phyloP scores from a whole-genome alignment of 1,140 invertebrate species.

The Sinella curviseta region DNA sequence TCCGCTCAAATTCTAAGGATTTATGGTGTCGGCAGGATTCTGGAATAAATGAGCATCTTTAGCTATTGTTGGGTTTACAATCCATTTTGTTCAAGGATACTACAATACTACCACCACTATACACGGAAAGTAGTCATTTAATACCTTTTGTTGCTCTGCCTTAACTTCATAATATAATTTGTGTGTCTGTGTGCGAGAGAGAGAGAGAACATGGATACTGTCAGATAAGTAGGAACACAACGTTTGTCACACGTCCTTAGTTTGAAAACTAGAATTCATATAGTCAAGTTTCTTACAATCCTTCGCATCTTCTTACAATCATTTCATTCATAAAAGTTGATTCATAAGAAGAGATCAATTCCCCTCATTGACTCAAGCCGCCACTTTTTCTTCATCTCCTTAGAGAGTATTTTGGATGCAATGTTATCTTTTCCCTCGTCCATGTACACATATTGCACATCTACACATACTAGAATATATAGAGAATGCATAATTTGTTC shows the following conservation, averaged over 20 bases:
- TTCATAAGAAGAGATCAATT: slow-evolving; percentile 1
- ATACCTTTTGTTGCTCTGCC: background rate
- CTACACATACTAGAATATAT: too few species aligned
- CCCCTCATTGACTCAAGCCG: background rate
- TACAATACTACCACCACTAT: background rate
- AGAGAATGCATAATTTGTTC: too few species aligned
- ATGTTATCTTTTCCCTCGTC: too few species aligned
- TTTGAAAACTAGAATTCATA: background rate
- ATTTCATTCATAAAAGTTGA: background rate
- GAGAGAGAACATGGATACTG: background rate
- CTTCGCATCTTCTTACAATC: too few species aligned
- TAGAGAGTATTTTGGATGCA: too few species aligned
- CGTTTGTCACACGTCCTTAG: slow-evolving; percentile 16
- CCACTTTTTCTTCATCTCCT: background rate
- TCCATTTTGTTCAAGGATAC: slow-evolving; percentile 10
- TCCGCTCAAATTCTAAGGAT: slow-evolving; percentile 18
- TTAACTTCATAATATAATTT: background rate
- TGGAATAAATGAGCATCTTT: background rate
- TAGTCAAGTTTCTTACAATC: background rate
- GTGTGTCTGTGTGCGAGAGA: too few species aligned
- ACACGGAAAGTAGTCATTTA: background rate
- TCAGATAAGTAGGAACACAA: background rate
- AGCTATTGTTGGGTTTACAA: slow-evolving; percentile 5
- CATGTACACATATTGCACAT: too few species aligned
- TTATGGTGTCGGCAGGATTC: slow-evolving; percentile 11